Conservation (phyloP, 2,113 vertebrate genomes). For the Stegastes partitus region DNA sequence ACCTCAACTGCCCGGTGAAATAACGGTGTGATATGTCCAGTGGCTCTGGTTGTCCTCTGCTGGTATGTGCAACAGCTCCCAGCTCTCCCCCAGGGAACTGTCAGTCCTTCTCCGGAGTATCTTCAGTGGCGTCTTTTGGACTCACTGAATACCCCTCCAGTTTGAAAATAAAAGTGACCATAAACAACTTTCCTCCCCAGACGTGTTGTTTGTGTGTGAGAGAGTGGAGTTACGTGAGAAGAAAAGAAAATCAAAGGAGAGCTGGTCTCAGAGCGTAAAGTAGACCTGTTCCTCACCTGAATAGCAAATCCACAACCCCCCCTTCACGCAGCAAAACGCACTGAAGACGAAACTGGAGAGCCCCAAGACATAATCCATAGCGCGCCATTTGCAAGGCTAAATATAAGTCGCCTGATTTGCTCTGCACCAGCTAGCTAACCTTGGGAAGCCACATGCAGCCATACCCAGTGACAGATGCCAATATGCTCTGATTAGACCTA, state of each 20-base stretch:
- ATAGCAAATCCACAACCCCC: conserved; percentile 59
- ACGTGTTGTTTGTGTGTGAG: background rate
- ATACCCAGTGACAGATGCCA: conserved; percentile 69
- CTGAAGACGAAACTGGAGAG: conserved; percentile 86
- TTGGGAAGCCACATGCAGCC: conserved; percentile 71
- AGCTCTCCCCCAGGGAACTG: conserved; percentile 33
- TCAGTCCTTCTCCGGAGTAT: conserved; percentile 44
- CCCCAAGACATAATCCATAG: conserved; percentile 83
- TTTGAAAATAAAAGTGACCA: conserved; percentile 38
- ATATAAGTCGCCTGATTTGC: conserved; percentile 85
- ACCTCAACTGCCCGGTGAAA: conserved; percentile 44
- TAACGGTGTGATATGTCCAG: conserved; percentile 33
- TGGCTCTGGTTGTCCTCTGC: conserved; percentile 31
- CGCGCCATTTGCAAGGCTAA: conserved; percentile 83
- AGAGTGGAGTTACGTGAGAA: background rate
- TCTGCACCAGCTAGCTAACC: conserved; percentile 77
- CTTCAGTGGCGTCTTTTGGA: conserved; percentile 52
- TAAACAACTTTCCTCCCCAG: conserved; percentile 26
- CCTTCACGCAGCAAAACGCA: conserved; percentile 69
- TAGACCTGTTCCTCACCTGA: conserved; percentile 73
- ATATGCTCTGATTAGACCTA: conserved; percentile 61
- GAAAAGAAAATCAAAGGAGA: conserved; percentile 12
- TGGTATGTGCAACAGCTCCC: conserved; percentile 35
- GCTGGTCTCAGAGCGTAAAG: conserved; percentile 40
- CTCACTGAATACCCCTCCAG: conserved; percentile 57